Base-by-base conservation (phyloP, 2,888 invertebrate genomes). In the Drosophila emarginata region DNA sequence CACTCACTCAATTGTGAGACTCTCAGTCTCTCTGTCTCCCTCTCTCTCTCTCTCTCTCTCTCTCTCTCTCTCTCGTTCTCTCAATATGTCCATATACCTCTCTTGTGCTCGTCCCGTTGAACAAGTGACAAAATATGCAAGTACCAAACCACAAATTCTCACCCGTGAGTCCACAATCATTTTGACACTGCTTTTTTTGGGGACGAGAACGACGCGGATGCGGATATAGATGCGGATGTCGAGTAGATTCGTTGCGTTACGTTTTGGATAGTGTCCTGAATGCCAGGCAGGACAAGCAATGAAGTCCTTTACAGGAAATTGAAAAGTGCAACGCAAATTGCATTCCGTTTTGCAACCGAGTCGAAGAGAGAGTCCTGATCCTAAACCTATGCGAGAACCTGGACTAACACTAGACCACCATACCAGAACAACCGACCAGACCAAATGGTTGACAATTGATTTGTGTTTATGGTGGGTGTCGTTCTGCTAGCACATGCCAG, bases 61-160 rank as follows among this genome's bases (percentile, higher is more conserved):
- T 26, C 52, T 5, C 23, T 15, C 39, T 37, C 9, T 32, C 32
- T 32, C 32, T 9, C 1, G 6, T 45, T 12, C 11, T 26, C 50
- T 28, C 56, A 51, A 52, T 45, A 57, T 67, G 68, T 72, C 75
- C 32, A 32, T 32, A 32, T 32, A 11, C 9, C 1, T 4, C 18
- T 11, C 18, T 21, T 45, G 45, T 39, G 74, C 28, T 32, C 50
- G 45, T 18, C 39, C 45, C 45, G 45, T 45, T 45, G 45, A 61
- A 73, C 80, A 80, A 85, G 84, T 86, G 86, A 87, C 84, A 85
- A 85, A 84, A 85, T 87, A 85, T 85, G 84, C 84, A 85, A 83
- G 84, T 79, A 86, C 80, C 88, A 87, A 83, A 87, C 84, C 84
- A 80, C 84, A 85, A 87, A 85, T 86, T 87, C 86, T 86, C 84